Conservation (phyloP, 2,797 vertebrate species). For the Loriculus beryllinus region DNA sequence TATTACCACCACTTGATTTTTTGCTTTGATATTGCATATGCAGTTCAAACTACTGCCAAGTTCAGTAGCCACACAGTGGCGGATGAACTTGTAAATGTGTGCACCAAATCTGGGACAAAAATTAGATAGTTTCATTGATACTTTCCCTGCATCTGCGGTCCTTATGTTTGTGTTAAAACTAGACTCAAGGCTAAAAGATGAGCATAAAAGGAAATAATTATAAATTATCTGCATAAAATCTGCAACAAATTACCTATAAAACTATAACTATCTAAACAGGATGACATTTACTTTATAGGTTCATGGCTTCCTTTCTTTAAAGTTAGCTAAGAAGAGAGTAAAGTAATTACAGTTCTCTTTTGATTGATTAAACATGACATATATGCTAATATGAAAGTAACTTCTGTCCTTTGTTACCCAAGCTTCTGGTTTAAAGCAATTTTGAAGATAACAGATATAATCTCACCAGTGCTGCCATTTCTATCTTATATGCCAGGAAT, state of each 20-base stretch:
- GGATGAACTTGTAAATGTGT: constrained; percentile 41
- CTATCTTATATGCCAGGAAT: constrained; percentile 64
- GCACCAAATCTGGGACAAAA: background rate
- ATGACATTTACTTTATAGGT: constrained; percentile 80
- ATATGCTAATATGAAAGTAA: constrained; percentile 87
- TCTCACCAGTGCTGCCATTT: constrained; percentile 71
- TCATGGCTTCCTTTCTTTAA: constrained; percentile 84
- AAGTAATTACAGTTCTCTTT: constrained; percentile 80
- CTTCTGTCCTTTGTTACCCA: constrained; percentile 72
- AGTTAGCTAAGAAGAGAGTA: constrained; percentile 80
- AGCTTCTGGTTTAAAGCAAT: constrained; percentile 70
- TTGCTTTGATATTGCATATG: constrained; percentile 1
- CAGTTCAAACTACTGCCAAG: background rate
- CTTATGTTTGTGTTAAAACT: constrained; percentile 86
- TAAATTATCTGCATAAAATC: constrained; percentile 84
- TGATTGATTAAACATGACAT: constrained; percentile 91
- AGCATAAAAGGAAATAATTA: constrained; percentile 89
- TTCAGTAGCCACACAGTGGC: background rate
- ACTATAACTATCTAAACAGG: constrained; percentile 86
- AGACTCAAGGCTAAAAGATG: constrained; percentile 84
- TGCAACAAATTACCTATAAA: constrained; percentile 91
- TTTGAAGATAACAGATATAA: constrained; percentile 75
- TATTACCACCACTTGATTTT: background rate
- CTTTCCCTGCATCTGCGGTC: constrained; percentile 82
- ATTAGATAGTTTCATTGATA: constrained; percentile 23